These are phyloP conservation scores for Pomatostomus ruficeps DNA, from an alignment of 2,113 vertebrate genomes.

Conservation along the genomic window DNA sequence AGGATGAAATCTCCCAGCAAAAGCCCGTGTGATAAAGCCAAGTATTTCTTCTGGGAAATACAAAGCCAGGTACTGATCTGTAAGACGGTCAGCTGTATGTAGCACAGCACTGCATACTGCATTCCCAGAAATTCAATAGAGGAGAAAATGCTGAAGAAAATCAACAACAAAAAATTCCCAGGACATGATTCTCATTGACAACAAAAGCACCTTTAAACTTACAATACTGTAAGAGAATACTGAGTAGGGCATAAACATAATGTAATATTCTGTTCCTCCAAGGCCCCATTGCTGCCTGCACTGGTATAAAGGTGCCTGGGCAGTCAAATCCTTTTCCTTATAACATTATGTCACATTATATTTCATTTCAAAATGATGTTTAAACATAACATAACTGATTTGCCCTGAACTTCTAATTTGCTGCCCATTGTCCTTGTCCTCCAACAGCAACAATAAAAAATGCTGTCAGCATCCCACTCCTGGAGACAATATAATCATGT, in stretches of 20 bases:
- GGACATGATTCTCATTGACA: neutral
- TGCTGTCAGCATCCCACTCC: neutral
- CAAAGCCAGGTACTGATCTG: neutral
- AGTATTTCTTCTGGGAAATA: neutral
- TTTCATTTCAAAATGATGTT: slow-evolving; percentile 29
- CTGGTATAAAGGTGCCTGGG: neutral
- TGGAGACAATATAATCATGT: neutral
- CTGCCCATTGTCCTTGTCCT: slow-evolving; percentile 37
- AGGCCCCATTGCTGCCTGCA: neutral
- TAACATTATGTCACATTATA: slow-evolving; percentile 18
- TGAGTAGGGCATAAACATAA: neutral
- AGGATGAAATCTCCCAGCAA: neutral
- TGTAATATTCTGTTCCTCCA: neutral
- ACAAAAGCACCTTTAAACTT: slow-evolving; percentile 8
- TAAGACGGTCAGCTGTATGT: neutral
- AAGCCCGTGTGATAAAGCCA: neutral
- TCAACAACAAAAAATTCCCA: neutral
- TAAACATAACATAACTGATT: slow-evolving; percentile 30
- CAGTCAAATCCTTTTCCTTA: neutral
- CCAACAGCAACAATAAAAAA: neutral
- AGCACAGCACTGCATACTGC: neutral
- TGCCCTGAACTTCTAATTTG: slow-evolving; percentile 28
- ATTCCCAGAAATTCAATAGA: neutral
- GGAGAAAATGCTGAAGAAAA: neutral
- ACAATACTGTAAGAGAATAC: neutral